Conservation (phyloP, 1,140 invertebrate species). For the Penaeus vannamei region DNA sequence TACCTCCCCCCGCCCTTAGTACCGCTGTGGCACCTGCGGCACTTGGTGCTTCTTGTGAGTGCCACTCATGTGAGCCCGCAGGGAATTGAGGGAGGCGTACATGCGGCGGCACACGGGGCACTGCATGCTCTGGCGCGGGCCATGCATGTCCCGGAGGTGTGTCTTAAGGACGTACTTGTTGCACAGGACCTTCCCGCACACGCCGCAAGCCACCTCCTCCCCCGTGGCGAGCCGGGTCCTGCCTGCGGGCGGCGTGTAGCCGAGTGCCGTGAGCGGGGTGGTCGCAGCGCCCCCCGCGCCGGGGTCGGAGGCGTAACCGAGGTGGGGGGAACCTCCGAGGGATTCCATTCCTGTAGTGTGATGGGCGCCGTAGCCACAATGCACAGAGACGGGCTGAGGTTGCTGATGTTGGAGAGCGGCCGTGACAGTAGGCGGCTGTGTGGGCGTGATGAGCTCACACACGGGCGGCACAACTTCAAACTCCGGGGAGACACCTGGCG, state of each 20-base stretch:
- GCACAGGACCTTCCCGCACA: constrained; percentile 59
- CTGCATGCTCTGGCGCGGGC: constrained; percentile 87
- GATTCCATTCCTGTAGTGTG: not conserved
- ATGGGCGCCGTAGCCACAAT: not conserved
- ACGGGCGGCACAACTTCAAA: constrained; percentile 29
- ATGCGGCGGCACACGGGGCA: constrained; percentile 91
- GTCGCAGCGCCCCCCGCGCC: constrained; percentile 19
- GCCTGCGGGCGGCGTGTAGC: constrained; percentile 20
- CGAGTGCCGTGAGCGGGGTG: constrained; percentile 27
- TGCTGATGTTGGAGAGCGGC: not conserved
- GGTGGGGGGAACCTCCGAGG: not conserved
- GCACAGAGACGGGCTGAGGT: not conserved
- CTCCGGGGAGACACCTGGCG: constrained; percentile 31
- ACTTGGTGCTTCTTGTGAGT: constrained; percentile 80
- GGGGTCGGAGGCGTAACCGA: not conserved
- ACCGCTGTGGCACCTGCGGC: constrained; percentile 85
- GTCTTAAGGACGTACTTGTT: constrained; percentile 83
- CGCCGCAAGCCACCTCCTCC: constrained; percentile 56
- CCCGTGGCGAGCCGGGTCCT: constrained; percentile 48
- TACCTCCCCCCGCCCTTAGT: constrained; percentile 69
- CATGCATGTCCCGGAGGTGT: constrained; percentile 90
- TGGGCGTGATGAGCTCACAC: constrained; percentile 41
- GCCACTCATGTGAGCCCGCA: constrained; percentile 90
- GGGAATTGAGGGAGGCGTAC: constrained; percentile 88
- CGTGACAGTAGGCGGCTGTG: constrained; percentile 24